Conservation (phyloP, 1,140 invertebrate genomes). For the Condylostylus longicornis region DNA sequence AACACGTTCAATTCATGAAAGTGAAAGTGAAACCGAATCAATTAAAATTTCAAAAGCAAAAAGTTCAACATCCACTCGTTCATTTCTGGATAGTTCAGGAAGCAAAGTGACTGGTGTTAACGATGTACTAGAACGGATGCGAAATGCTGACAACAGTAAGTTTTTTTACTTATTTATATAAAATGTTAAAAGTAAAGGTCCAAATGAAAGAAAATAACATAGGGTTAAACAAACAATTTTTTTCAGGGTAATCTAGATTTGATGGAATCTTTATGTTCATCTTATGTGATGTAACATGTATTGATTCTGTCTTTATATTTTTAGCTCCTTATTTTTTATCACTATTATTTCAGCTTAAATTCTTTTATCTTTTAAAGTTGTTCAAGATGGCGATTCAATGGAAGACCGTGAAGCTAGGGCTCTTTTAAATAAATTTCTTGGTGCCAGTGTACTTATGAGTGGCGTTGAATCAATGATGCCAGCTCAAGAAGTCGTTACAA, state of each 20-base stretch:
- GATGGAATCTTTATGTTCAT: too few relatives aligned
- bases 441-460: constrained; percentile 56
- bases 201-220: too few relatives aligned
- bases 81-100: constrained; percentile 48
- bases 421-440: constrained; percentile 63
- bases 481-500: neutral
- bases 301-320: too few relatives aligned
- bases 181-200: neutral
- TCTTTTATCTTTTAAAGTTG: constrained; percentile 30
- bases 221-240: too few relatives aligned
- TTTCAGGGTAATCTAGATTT: too few relatives aligned
- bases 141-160: constrained; percentile 50
- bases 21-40: constrained; percentile 20
- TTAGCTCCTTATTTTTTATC: too few relatives aligned
- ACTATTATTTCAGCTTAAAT: too few relatives aligned
- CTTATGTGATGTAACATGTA: too few relatives aligned
- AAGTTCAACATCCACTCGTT: constrained; percentile 20
- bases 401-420: constrained; percentile 55
- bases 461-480: constrained; percentile 31
- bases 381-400: constrained; percentile 40
- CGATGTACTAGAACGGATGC: constrained; percentile 58
- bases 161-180: constrained; percentile 1
- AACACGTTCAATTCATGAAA: constrained; percentile 3
- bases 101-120: constrained; percentile 52
- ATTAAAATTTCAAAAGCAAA: constrained; percentile 24